A percentile compares a stretch with the other conserved stretches of the same genome.
phyloP scores from a whole-genome alignment of 2,797 vertebrate species.

The Discoglossus pictus region DNA sequence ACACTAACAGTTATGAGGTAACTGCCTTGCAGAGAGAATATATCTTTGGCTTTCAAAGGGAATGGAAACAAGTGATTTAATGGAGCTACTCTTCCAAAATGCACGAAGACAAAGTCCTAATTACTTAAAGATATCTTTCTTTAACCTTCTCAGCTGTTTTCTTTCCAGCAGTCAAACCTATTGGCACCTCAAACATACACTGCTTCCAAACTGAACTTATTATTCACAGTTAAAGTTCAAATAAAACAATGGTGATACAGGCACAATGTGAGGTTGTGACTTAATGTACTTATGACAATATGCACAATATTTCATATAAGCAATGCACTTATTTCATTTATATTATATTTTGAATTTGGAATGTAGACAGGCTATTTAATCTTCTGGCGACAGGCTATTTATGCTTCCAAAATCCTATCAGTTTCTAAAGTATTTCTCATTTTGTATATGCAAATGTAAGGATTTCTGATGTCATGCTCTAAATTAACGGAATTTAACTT shows the following conservation, averaged over 20 bases:
- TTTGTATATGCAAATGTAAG: too few relatives aligned
- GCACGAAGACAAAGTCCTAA: conserved; percentile 43
- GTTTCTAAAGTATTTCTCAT: too few relatives aligned
- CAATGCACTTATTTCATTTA: too few relatives aligned
- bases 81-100: conserved; percentile 36
- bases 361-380: too few relatives aligned
- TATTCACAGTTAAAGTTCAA: conserved; percentile 43
- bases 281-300: conserved; percentile 12
- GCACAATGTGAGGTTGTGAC: conserved; percentile 33
- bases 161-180: conserved; percentile 37
- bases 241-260: conserved; percentile 36
- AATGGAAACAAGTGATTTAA: conserved; percentile 49
- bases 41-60: conserved; percentile 45
- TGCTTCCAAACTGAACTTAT: conserved; percentile 36
- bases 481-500: too few relatives aligned
- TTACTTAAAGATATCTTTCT: conserved; percentile 48
- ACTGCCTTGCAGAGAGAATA: conserved; percentile 38
- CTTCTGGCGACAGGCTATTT: too few relatives aligned
- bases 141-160: conserved; percentile 41
- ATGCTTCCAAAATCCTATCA: too few relatives aligned
- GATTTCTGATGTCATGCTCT: too few relatives aligned
- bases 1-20: conserved; percentile 44
- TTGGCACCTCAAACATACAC: conserved; percentile 29
- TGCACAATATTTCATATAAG: too few relatives aligned
- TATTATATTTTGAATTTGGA: too few relatives aligned